Percentiles rank a stretch among this genome's conserved stretches.
phyloP scores from a whole-genome alignment of 2,888 invertebrate species.

The Tiliacea aurago region DNA sequence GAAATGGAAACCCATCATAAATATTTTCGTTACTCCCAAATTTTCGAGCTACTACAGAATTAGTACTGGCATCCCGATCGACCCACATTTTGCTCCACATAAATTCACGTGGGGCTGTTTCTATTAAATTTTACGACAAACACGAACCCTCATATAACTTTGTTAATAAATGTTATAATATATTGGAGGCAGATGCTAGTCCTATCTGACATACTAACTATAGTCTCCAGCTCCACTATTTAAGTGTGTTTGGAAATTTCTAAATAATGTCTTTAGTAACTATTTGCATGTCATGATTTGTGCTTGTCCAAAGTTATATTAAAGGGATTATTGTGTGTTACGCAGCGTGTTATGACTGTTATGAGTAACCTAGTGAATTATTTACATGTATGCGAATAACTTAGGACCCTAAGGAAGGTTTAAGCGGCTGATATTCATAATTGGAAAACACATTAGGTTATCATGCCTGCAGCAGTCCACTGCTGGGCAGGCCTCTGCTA shows the following conservation, averaged over 20 bases:
- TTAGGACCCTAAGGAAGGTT: neutral
- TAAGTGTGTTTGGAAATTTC: slow-evolving; percentile 63
- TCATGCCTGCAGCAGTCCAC: neutral
- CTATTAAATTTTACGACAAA: slow-evolving; percentile 89
- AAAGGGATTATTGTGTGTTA: slow-evolving; percentile 37
- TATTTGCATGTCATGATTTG: slow-evolving; percentile 62
- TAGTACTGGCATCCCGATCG: slow-evolving; percentile 75
- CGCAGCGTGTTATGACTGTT: slow-evolving; percentile 29
- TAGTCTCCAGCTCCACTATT: slow-evolving; percentile 60
- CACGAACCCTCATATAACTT: slow-evolving; percentile 87
- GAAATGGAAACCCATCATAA: slow-evolving; percentile 69
- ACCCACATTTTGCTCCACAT: slow-evolving; percentile 74
- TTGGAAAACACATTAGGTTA: neutral
- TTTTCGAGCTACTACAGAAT: slow-evolving; percentile 74
- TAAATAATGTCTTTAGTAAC: slow-evolving; percentile 61
- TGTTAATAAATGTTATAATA: slow-evolving; percentile 88
- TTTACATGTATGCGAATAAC: slow-evolving; percentile 12
- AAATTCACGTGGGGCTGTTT: slow-evolving; percentile 83
- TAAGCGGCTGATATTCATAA: neutral
- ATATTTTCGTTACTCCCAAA: slow-evolving; percentile 70
- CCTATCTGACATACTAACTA: slow-evolving; percentile 70
- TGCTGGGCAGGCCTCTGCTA: neutral
- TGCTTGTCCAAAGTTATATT: slow-evolving; percentile 47
- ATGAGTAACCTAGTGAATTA: slow-evolving; percentile 21
- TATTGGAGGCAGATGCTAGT: slow-evolving; percentile 79